These are phyloP conservation scores for Lordiphosa stackelbergi DNA, from an alignment of 1,140 invertebrate genomes.

Conservation along the genomic window DNA sequence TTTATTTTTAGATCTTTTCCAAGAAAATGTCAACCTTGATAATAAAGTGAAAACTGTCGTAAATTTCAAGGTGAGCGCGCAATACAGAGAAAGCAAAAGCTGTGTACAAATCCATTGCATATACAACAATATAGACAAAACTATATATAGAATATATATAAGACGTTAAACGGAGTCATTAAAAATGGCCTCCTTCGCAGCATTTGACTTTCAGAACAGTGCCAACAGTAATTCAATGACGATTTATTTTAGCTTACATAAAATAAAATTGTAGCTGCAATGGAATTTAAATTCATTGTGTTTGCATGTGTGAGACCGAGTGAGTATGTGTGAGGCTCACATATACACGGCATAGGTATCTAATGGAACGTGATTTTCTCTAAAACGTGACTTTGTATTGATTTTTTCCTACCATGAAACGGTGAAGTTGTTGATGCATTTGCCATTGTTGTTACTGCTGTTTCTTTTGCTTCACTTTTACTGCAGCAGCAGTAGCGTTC, in stretches of 20 bases:
- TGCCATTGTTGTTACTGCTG: constrained; percentile 30
- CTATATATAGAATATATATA: constrained; percentile 7
- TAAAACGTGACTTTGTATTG: constrained; percentile 77
- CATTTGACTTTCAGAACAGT: constrained; percentile 24
- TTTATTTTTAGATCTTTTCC: constrained; percentile 37
- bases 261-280: constrained; percentile 49
- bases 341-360: constrained; percentile 52
- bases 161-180: constrained; percentile 34
- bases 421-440: constrained; percentile 26
- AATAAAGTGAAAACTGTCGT: constrained; percentile 49
- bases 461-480: constrained; percentile 24
- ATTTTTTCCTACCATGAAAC: constrained; percentile 66
- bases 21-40: constrained; percentile 36
- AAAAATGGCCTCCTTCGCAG: constrained; percentile 41
- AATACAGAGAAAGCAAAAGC: constrained; percentile 3
- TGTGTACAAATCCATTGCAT: constrained; percentile 1
- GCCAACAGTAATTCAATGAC: constrained; percentile 19
- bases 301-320: constrained; percentile 17
- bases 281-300: constrained; percentile 56
- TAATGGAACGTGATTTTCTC: constrained; percentile 75
- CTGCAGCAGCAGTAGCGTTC: constrained; percentile 27
- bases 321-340: constrained; percentile 20
- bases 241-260: constrained; percentile 45
- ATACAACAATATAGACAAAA: not conserved
- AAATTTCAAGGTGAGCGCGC: constrained; percentile 59